Percentiles rank a stretch among this genome's conserved stretches.
phyloP scores from a whole-genome alignment of 2,888 invertebrate species.

The Conomelus anceps region DNA sequence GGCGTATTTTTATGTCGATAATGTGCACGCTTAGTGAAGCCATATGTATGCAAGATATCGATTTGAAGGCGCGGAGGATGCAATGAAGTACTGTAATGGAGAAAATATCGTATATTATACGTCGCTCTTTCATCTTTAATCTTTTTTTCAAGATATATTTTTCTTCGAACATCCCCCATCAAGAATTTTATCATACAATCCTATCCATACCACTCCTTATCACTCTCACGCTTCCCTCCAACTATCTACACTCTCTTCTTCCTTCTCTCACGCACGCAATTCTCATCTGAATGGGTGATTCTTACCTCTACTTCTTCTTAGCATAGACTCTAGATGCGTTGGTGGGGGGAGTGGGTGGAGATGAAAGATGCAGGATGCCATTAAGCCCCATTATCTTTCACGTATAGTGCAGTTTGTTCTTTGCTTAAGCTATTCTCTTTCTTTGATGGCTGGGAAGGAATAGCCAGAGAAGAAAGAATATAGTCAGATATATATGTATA shows the following conservation, averaged over 20 bases:
- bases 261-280: background rate
- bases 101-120: background rate
- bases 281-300: background rate
- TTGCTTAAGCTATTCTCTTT: background rate
- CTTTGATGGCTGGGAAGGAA: background rate
- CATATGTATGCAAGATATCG: background rate
- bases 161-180: background rate
- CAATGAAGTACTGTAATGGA: background rate
- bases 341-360: background rate
- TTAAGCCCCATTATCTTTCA: background rate
- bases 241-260: background rate
- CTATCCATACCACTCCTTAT: background rate
- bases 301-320: background rate
- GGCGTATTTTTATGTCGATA: background rate
- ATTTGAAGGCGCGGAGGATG: background rate
- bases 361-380: background rate
- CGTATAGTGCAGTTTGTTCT: background rate
- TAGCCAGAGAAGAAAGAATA: background rate
- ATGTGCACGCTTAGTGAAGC: background rate
- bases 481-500: no score
- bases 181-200: background rate
- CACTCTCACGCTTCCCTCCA: background rate
- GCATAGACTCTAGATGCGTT: background rate
- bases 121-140: background rate
- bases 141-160: background rate